Evolutionary conservation across 2,888 invertebrate species (phyloP).

Genomic region (Latrodectus elegans): DNA sequence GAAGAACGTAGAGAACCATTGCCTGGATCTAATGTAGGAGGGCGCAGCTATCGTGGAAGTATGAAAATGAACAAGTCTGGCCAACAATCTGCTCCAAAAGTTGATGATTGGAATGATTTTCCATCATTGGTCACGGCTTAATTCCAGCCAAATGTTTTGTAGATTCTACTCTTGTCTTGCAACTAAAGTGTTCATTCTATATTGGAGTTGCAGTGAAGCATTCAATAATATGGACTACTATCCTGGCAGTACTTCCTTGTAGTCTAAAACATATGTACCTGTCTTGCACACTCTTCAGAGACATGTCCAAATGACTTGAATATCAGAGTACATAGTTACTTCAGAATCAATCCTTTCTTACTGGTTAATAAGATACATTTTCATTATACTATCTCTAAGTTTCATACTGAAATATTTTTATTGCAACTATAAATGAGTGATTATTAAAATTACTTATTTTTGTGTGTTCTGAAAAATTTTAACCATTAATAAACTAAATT

Average conservation of each 20-base stretch:
- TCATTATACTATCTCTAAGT: not conserved
- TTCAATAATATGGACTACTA: not conserved
- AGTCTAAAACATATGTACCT: conserved; percentile 49
- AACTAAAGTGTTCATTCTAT: conserved; percentile 43
- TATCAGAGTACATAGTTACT: not conserved
- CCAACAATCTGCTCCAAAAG: conserved; percentile 74
- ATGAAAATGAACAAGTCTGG: conserved; percentile 39
- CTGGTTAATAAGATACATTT: not conserved
- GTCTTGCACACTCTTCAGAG: conserved; percentile 34
- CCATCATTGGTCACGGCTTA: conserved; percentile 83
- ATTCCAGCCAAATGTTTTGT: conserved; percentile 64
- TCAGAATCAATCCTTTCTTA: not conserved
- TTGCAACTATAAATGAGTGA: not conserved
- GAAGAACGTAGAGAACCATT: conserved; percentile 71
- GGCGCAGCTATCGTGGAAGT: conserved; percentile 69
- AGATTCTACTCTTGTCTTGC: conserved; percentile 55
- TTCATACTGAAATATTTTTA: not conserved
- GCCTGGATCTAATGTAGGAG: conserved; percentile 71
- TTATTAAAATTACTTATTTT: not conserved
- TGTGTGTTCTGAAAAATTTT: not conserved
- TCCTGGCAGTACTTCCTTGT: conserved; percentile 58
- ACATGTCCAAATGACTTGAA: conserved; percentile 18
- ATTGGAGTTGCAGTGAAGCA: conserved; percentile 3
- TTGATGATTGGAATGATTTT: conserved; percentile 96
- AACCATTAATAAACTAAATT: too few species aligned